Evolutionary conservation across 2,113 vertebrate species (phyloP).

Genomic region (Rhynchomys soricoides): DNA sequence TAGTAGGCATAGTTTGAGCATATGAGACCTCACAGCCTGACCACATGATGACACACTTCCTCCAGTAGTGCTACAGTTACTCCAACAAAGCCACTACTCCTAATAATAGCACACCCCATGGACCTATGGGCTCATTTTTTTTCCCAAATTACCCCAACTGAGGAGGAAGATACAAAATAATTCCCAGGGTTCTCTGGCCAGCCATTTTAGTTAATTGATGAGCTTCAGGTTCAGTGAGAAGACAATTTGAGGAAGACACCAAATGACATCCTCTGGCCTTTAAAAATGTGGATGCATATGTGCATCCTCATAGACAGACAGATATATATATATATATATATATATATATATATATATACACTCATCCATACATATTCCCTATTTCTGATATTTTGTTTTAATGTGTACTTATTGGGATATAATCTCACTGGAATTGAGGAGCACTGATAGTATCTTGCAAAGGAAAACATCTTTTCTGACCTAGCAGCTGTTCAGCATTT

Average conservation of each 20-base stretch:
- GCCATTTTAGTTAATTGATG: not conserved
- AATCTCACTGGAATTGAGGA: not conserved
- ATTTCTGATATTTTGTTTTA: too few relatives aligned
- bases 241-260: not conserved
- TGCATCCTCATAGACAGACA: too few relatives aligned
- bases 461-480: not conserved
- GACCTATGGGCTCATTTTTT: too few relatives aligned
- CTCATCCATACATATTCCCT: not conserved
- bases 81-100: too few relatives aligned
- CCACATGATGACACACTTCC: too few relatives aligned
- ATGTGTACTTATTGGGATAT: not conserved
- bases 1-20: too few relatives aligned
- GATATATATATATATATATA: too few relatives aligned
- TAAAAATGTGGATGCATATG: not conserved
- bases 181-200: not conserved
- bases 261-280: not conserved
- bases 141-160: not conserved
- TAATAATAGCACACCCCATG: too few relatives aligned
- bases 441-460: not conserved
- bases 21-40: too few relatives aligned
- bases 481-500: not conserved
- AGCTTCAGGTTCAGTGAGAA: not conserved
- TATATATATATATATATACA: too few relatives aligned
- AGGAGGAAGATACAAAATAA: not conserved
- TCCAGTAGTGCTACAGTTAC: too few relatives aligned